Evolutionary conservation across 2,113 vertebrate genomes (phyloP), one percentile per base, ranked within the genome.

Genomic region (Calidris pugnax): DNA sequence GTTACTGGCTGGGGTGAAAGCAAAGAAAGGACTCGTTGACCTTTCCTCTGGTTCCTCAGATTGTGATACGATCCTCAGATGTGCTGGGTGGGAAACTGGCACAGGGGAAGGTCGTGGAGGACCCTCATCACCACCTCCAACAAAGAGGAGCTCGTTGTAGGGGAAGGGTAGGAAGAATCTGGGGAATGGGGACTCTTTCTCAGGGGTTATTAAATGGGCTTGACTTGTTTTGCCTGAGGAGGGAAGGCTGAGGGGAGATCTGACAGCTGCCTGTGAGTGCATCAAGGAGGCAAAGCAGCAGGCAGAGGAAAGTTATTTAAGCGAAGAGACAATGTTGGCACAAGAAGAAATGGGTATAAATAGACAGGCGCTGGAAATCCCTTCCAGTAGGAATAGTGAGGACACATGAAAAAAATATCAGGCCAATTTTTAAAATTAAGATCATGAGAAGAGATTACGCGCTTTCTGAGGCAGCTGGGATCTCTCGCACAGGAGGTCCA

Each of bases 211-310:
- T 39, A 48, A 91, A 39, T 21, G 76, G 73, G 48, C 33, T 41
- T 93, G 81, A 64, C 56, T 96, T 91, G 66, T 96, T 96, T 95
- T 95, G 77, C 87, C 74, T 3, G 6, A 66, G 89, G 84, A 96
- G 91, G 55, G 80, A 75, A 84, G 88, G 93, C 93, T 59, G 80
- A 90, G 91, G 37, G 85, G 69, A 73, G 95, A 59, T 93, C 81
- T 53, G 57, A 87, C 87, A 94, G 87, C 93, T 96, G 94, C 96
- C 86, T 80, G 4, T 19, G 68, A 90, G 88, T 75, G 91, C 94
- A 96, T 85, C 89, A 96, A 96, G 96, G 94, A 97, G 95, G 95
- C 93, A 28, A 28, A 97, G 94, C 96, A 96, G 96, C 96, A 97
- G 95, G 96, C 96, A 88, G 95, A 96, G 91, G 87, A 91, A 95